phyloP scores from a whole-genome alignment of 2,797 vertebrate species.

The Tragopan temminckii region DNA sequence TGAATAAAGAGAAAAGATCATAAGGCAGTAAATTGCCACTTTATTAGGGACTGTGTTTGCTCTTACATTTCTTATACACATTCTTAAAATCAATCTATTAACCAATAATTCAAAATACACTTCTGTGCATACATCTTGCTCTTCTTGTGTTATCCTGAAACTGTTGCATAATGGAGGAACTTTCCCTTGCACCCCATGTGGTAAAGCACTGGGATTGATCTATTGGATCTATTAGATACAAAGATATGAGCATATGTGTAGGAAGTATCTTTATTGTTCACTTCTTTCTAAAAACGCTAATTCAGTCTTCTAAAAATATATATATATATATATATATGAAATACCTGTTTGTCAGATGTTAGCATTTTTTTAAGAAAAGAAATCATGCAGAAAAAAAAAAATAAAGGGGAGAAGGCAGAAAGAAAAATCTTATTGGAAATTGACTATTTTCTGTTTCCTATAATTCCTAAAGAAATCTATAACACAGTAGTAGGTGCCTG shows the following conservation, averaged over 20 bases:
- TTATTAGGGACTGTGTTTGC: not conserved
- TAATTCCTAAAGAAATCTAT: not conserved
- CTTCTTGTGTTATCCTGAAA: not conserved
- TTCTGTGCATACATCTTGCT: not conserved
- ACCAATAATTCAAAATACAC: not conserved
- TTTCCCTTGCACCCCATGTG: not conserved
- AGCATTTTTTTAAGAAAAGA: not conserved
- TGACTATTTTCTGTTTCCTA: not conserved
- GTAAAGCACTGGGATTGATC: not conserved
- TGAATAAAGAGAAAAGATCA: not conserved
- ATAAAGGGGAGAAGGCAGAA: fast-evolving
- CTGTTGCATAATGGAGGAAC: not conserved
- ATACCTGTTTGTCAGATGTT: not conserved
- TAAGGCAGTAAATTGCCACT: not conserved
- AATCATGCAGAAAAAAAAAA: not conserved
- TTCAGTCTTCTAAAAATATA: not conserved
- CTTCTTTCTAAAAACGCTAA: not conserved
- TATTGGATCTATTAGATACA: not conserved
- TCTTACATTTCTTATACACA: not conserved
- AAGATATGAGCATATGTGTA: not conserved
- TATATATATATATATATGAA: not conserved
- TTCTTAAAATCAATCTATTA: not conserved
- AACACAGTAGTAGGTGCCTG: not conserved
- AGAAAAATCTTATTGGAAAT: not conserved
- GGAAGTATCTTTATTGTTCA: not conserved